Evolutionary conservation across 2,113 vertebrate genomes (phyloP).

Genomic region (Gambusia holbrooki): DNA sequence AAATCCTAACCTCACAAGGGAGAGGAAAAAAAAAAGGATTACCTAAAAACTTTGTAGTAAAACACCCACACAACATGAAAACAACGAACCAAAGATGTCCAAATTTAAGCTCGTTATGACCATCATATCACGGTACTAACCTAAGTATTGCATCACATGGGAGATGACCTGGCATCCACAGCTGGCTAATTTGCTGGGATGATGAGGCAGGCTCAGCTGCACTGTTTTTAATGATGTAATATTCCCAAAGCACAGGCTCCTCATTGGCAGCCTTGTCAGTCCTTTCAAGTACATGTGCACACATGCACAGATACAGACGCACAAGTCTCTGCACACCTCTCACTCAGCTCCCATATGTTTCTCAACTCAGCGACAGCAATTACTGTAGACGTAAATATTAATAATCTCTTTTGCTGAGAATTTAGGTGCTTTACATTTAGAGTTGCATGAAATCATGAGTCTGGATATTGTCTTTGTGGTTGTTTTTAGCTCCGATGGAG

Average conservation of each 20-base stretch:
- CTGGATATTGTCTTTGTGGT: conserved; percentile 30
- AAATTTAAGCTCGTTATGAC: not conserved
- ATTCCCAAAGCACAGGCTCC: conserved; percentile 41
- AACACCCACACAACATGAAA: not conserved
- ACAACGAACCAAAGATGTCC: not conserved
- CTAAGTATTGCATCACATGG: conserved; percentile 29
- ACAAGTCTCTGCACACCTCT: conserved; percentile 1
- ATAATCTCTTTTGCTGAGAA: not conserved
- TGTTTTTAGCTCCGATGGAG: conserved; percentile 53
- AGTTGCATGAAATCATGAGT: conserved; percentile 19
- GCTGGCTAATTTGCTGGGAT: conserved; percentile 50
- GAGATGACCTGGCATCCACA: conserved; percentile 38
- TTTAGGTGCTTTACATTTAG: conserved; percentile 22
- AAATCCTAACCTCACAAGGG: conserved; percentile 1
- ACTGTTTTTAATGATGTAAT: conserved; percentile 44
- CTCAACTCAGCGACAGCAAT: conserved; percentile 4
- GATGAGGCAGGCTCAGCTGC: conserved; percentile 66
- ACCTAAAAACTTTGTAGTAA: not conserved
- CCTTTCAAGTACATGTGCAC: conserved; percentile 31
- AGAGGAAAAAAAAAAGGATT: not conserved
- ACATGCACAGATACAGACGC: conserved; percentile 12
- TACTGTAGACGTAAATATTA: conserved; percentile 19
- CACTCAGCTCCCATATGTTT: conserved; percentile 1
- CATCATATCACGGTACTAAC: not conserved
- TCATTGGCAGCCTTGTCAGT: conserved; percentile 48